phyloP scores from a whole-genome alignment of 2,797 vertebrate species.

The Pseudotriccus pelzelni region DNA sequence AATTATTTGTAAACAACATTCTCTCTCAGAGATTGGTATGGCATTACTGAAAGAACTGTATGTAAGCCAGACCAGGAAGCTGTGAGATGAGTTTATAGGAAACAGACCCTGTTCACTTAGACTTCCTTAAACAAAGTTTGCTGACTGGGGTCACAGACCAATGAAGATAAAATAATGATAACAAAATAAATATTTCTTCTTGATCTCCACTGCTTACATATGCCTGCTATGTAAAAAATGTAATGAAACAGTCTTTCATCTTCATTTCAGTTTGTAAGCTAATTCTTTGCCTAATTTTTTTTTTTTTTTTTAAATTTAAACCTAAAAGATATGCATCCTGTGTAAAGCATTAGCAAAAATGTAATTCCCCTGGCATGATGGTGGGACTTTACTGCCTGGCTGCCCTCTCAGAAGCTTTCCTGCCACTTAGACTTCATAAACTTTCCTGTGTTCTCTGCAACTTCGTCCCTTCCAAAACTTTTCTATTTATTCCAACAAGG shows the following conservation, averaged over 20 bases:
- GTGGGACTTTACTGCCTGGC: not conserved
- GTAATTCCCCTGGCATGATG: not conserved
- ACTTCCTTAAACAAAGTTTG: constrained; percentile 59
- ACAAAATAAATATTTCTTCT: constrained; percentile 57
- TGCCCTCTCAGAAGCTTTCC: not conserved
- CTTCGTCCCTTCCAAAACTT: not conserved
- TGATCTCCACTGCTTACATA: not conserved
- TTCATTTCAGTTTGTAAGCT: not conserved
- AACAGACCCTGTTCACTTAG: constrained; percentile 33
- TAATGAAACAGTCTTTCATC: constrained; percentile 16
- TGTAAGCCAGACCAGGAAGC: constrained; percentile 48
- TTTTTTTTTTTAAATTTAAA: not conserved
- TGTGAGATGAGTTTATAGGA: constrained; percentile 50
- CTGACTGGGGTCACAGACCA: constrained; percentile 25
- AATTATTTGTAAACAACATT: constrained; percentile 58
- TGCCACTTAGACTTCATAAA: not conserved
- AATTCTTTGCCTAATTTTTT: not conserved
- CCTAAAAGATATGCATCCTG: not conserved
- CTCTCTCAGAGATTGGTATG: constrained; percentile 5
- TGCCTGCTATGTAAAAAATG: constrained; percentile 31
- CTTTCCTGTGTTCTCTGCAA: rapidly evolving
- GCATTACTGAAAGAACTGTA: not conserved
- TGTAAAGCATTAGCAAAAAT: not conserved
- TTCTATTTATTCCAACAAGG: rapidly evolving
- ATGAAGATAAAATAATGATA: constrained; percentile 54